These are phyloP conservation scores for Gymnoscelis rufifasciata DNA, from an alignment of 2,888 invertebrate species.

Conservation along the genomic window DNA sequence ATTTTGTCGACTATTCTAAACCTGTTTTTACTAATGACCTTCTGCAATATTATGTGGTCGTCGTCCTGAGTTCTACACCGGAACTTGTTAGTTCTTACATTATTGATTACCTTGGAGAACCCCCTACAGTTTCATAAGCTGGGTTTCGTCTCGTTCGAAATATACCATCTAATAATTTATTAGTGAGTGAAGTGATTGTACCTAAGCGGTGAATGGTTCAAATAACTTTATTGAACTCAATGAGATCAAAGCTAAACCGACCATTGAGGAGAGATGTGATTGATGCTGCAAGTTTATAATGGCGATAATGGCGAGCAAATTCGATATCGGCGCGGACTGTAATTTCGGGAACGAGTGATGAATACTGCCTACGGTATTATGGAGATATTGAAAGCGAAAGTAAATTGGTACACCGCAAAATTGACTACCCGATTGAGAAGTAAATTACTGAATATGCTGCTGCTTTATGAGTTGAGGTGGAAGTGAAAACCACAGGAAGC, in stretches of 20 bases:
- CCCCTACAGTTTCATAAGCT: not conserved
- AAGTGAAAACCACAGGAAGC: constrained; percentile 39
- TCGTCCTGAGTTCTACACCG: no score
- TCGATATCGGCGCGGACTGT: constrained; percentile 24
- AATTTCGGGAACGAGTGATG: constrained; percentile 41
- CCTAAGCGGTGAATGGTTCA: constrained; percentile 27
- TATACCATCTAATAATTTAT: not conserved
- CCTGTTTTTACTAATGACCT: no score
- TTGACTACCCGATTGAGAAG: constrained; percentile 43
- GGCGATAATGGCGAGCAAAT: constrained; percentile 24
- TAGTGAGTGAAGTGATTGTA: constrained; percentile 27
- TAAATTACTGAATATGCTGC: constrained; percentile 18
- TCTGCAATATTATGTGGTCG: no score
- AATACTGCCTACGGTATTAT: constrained; percentile 30
- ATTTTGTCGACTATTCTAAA: no score
- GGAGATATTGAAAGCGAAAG: constrained; percentile 56
- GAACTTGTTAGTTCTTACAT: no score
- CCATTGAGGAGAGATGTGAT: constrained; percentile 25
- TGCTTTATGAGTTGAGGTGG: constrained; percentile 28
- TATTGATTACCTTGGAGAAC: no score
- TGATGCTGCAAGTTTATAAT: constrained; percentile 23
- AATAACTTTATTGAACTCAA: constrained; percentile 25
- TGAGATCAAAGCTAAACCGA: constrained; percentile 23
- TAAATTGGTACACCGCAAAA: constrained; percentile 51
- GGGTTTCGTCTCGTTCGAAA: not conserved